Base-by-base conservation (phyloP, 2,797 vertebrate species). In the Onychomys arenicola region DNA sequence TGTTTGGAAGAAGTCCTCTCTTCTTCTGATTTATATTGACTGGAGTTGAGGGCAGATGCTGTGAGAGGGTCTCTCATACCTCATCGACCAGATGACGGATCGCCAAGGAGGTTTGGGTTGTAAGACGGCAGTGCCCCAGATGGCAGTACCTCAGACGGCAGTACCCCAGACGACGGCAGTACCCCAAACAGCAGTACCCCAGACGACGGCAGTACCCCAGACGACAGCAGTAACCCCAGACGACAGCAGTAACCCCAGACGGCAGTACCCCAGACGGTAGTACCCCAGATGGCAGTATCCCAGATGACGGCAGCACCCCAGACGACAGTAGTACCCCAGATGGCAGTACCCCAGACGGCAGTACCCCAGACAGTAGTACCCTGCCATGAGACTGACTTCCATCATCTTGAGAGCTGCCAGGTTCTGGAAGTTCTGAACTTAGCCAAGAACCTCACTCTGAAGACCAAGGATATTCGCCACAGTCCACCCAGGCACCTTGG, bases 1-100 rank as follows among this genome's bases (percentile, higher is more conserved):
- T 84, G 6, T 93, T 93, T 52, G 95, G 95, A 49, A 37, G 86
- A 65, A 93, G 27, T 95, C 88, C 81, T 37, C 96, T 89, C 97
- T 63, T 89, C 97, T 63, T 69, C 88, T 49, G 34, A 93, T 63
- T 80, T 81, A 52, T 73, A 69, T n/a, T 84, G 90, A 3, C 0
- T 75, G 29, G 57, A 27, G 29, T 94, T 81, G 49, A 27, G 92
- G 43, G 63, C 95, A 91, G 93, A 95, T 91, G 43, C 83, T 92
- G 8, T 92, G 91, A 71, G 86, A 80, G 57, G 6, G 69, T 80
- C n/a, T 32, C 77, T 46, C 55, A 3, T 52, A 40, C 89, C 93
- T 34, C 85, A 16, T 67, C 92, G 11, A 90, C 40, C 63, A 85
- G 63, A 61, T 7, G 94, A 29, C 29, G 91, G 69, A 80, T 57